Evolutionary conservation across 2,113 vertebrate genomes (phyloP), one percentile per base, ranked within the genome.

Genomic region (Spea bombifrons): DNA sequence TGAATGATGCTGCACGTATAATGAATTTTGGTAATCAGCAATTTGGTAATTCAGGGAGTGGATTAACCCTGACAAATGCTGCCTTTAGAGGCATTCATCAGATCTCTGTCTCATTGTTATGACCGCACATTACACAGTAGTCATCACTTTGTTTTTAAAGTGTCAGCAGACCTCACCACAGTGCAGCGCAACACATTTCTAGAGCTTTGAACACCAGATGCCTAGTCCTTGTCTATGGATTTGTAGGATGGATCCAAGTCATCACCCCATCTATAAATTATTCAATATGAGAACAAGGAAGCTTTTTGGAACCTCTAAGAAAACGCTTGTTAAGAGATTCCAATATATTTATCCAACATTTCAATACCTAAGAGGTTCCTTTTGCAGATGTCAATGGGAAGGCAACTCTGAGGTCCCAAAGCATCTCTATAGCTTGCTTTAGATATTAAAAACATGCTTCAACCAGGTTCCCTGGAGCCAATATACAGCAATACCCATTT

Each of bases 21-120:
- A 92, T 86, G 85, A 87, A 89, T 87, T 84, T 76, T 84, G 86
- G 80, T 70, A 67, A 87, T 92, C 91, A 92, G 91, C 91, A 89
- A 80, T 84, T 84, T 83, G 59, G 83, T 52, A 83, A 30, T 88
- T 88, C 82, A 87, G 84, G 75, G 87, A 83, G 71, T 72, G 88
- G 91, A 88, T 92, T 91, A 91, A 85, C 87, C 82, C 78, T 81
- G 84, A 84, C 86, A 87, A 90, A 87, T 52, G 86, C 87, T 81
- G 84, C 71, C 75, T 85, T 88, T 81, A 83, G 59, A 74, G 84
- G 86, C 85, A 86, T 90, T 92, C 85, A 83, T 87, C 82, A 82
- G 73, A 82, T 89, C 78, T 85, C 82, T 82, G 82, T 66, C 74
- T 81, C 85, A 78, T 84, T 88, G 89, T 88, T 87, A 87, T 83